These are phyloP conservation scores for Ranitomeya variabilis DNA, from an alignment of 2,113 vertebrate genomes.

Conservation along the genomic window DNA sequence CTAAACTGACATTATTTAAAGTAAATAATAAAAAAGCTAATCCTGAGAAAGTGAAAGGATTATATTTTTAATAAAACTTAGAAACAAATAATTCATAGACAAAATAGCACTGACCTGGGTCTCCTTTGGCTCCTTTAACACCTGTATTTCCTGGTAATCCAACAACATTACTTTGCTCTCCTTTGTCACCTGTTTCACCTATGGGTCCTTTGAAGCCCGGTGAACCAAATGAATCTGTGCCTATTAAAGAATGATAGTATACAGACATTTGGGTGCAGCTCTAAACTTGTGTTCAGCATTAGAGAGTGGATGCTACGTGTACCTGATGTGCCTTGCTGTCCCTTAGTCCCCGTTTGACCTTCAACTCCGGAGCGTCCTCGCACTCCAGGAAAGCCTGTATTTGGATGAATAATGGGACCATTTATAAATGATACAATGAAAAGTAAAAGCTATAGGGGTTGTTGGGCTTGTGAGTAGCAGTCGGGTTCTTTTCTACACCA, in stretches of 20 bases:
- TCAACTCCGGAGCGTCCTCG: slow-evolving; percentile 80
- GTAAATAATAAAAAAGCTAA: no score
- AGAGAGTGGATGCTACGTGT: slow-evolving; percentile 43
- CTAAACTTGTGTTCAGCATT: not conserved
- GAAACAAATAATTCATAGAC: not conserved
- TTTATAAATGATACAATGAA: not conserved
- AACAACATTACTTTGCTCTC: slow-evolving; percentile 74
- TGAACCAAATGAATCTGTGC: slow-evolving; percentile 74
- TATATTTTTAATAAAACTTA: not conserved
- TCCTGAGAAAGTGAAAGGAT: not conserved
- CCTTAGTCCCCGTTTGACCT: slow-evolving; percentile 82
- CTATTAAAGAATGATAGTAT: slow-evolving; percentile 65
- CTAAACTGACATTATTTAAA: not conserved
- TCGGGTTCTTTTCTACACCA: no score
- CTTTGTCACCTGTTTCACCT: slow-evolving; percentile 81
- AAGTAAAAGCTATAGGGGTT: no score
- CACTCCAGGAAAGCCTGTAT: slow-evolving; percentile 81
- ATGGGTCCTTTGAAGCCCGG: slow-evolving; percentile 75
- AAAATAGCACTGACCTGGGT: slow-evolving; percentile 74
- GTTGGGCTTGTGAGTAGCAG: no score
- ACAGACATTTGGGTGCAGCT: not conserved
- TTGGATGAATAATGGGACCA: not conserved
- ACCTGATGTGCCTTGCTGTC: slow-evolving; percentile 83
- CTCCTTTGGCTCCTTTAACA: slow-evolving; percentile 80
- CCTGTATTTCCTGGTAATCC: slow-evolving; percentile 77